phyloP scores from a whole-genome alignment of 2,797 vertebrate species.

The Squalus acanthias region DNA sequence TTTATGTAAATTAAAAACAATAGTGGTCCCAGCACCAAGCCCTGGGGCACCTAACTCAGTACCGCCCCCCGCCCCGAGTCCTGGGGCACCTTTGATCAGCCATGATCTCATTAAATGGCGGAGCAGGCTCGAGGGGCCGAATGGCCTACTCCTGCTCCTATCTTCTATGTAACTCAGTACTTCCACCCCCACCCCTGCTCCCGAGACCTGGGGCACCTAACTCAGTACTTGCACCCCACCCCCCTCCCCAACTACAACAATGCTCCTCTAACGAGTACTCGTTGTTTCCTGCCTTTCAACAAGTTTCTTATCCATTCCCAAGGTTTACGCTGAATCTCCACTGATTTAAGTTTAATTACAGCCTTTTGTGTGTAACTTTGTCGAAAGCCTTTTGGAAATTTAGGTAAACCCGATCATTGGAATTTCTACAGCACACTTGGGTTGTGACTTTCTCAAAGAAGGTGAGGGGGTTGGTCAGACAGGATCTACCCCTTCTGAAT shows the following conservation, averaged over 20 bases:
- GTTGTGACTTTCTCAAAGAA: not conserved
- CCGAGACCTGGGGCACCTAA: not conserved
- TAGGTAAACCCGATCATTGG: not conserved
- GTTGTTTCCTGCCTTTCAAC: not conserved
- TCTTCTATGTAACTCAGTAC: not conserved
- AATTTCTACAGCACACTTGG: not conserved
- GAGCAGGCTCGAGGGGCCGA: too few relatives aligned
- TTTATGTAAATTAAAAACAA: not conserved
- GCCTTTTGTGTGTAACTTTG: not conserved
- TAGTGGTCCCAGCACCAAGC: not conserved
- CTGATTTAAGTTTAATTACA: not conserved
- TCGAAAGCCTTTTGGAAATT: not conserved
- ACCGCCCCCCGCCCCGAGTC: not conserved
- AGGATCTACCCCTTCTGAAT: not conserved
- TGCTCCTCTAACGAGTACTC: not conserved
- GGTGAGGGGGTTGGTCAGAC: not conserved
- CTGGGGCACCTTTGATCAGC: not conserved
- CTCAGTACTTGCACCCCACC: not conserved
- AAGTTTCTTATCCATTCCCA: not conserved
- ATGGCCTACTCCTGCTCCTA: too few relatives aligned
- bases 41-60: not conserved
- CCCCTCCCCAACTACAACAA: not conserved
- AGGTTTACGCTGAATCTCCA: not conserved
- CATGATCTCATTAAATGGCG: too few relatives aligned
- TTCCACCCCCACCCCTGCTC: not conserved